Base-by-base conservation (phyloP, 1,140 invertebrate genomes). In the Cherax destructor region DNA sequence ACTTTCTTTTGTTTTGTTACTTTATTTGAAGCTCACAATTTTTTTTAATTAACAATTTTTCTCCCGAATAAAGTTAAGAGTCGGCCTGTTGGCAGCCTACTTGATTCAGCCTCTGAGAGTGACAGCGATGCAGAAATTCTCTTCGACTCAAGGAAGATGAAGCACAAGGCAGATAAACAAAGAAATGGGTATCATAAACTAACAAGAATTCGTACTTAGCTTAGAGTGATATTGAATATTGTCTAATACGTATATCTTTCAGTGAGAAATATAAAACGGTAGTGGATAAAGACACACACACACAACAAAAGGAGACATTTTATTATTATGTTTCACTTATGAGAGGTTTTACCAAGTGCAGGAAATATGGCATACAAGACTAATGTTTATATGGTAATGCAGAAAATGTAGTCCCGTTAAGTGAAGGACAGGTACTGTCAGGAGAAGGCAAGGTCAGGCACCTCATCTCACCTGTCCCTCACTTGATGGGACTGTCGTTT, bases 121-220 rank as follows among this genome's bases (percentile, higher is more conserved):
- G 88, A 89, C 83, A 92, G 92, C 59, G 88, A 92, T 56, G 88
- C 78, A 6, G 92, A 92, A 65, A 72, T 92, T 59, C 92, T 83
- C 21, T 92, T 92, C 59, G 92, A 92, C 76, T 87, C 92, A 7
- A 83, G 92, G 52, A 91, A 91, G 47, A 18, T 74, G 47, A 90
- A 91, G 24, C 88, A 88, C 30, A 90, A 87, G 61, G n/a, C 16
- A 47, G 84, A 87, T 24, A 92, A 89, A 47, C 50, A 41, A 21
- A 76, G 92, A 18, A 86, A 83, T 81, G 92, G 89, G 4, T 91
- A 91, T 78, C 92, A 84, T 65, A 91, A 91, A 84, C 21, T 86
- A 10, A 7, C 83, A 13, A 85, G 83, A 72, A 79, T 91, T 56
- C 89, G 83, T 76, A 91, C 89, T 11, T 91, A 91, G 49, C 18